phyloP scores from a whole-genome alignment of 2,888 invertebrate species.

The Melinopterus prodromus region DNA sequence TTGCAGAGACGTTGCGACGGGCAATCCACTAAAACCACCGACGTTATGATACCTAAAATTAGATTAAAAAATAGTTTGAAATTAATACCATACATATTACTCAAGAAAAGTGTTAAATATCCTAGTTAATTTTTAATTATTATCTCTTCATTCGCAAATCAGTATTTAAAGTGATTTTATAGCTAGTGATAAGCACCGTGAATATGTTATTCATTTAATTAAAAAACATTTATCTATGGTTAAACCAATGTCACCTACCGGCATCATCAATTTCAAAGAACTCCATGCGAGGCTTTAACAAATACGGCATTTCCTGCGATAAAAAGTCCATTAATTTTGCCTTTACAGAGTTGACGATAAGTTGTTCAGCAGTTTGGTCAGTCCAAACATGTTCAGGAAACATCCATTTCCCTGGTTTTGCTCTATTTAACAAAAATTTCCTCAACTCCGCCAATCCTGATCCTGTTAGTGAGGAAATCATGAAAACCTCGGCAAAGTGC shows the following conservation, averaged over 20 bases:
- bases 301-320: conserved; percentile 88
- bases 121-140: too few species aligned
- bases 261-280: conserved; percentile 69
- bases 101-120: too few species aligned
- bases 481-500: conserved; percentile 88
- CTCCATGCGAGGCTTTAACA: conserved; percentile 71
- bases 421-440: conserved; percentile 72
- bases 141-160: too few species aligned
- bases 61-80: conserved; percentile 28
- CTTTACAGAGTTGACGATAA: conserved; percentile 79
- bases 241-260: conserved; percentile 52
- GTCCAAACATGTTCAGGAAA: conserved; percentile 75
- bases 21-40: conserved; percentile 71
- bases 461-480: conserved; percentile 87
- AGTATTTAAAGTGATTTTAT: too few species aligned
- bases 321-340: conserved; percentile 86
- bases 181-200: too few species aligned
- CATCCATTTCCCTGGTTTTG: conserved; percentile 73
- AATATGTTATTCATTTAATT: not conserved
- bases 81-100: not conserved
- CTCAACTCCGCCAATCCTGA: conserved; percentile 55
- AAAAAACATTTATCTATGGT: not conserved
- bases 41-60: conserved; percentile 62
- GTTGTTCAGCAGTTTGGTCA: conserved; percentile 73
- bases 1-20: conserved; percentile 69